Base-by-base conservation (phyloP, 2,797 vertebrate genomes). In the Kryptolebias ocellatus region DNA sequence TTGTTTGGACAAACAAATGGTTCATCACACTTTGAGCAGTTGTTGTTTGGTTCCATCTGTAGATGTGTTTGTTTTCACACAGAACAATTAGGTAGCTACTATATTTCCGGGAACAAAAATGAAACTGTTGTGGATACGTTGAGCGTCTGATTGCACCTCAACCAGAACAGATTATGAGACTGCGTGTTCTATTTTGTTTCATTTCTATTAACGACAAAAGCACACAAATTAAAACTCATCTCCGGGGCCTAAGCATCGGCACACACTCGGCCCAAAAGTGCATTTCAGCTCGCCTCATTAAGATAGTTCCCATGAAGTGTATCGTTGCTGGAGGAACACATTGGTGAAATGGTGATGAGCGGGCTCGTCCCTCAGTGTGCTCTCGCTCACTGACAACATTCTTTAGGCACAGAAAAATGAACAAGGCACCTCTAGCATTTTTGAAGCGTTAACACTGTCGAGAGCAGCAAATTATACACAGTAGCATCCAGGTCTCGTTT, bases 391-490 rank as follows among this genome's bases (percentile, higher is more conserved):
- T 62, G 81, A 79, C 85, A 90, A 81, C 89, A 79, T 88, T 88
- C 87, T 90, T 39, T 91, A 94, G 93, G 93, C 93, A 95, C 94
- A 70, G 87, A 91, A 88, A 91, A 92, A 92, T 85, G 80, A 94
- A 91, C 90, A 94, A 95, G 94, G 94, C 93, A 95, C 94, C 93
- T 93, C 90, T 91, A 94, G 86, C 92, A 86, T 89, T 87, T 87
- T 18, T 79, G 76, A 93, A 92, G 90, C 92, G 71, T 91, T 88
- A 93, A 92, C 89, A 93, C 91, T 91, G 88, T 86, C 53, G 70
- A 90, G 90, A 89, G 89, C 87, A 89, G 90, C 87, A 88, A 82
- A 90, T 87, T 89, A 85, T 86, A 92, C 92, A 91, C 84, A 89
- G 92, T 92, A 90, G 83, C 89, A 80, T 90, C 80, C 84, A 72